These are phyloP conservation scores for Achatina immaculata DNA, from an alignment of 1,140 invertebrate species.

Conservation along the genomic window DNA sequence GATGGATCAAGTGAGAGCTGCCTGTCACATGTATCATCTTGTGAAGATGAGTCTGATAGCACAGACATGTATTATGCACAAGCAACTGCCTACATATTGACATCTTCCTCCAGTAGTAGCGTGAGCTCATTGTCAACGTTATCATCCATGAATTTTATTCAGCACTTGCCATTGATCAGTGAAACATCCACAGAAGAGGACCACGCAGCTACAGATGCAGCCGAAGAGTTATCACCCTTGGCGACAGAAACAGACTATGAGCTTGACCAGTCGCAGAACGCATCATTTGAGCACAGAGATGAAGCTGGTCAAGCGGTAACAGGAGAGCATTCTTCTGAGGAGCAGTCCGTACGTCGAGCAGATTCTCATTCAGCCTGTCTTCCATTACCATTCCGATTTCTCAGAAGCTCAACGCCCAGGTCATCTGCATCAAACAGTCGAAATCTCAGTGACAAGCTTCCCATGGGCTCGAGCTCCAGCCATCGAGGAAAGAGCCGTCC, in stretches of 20 bases:
- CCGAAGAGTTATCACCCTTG: neutral
- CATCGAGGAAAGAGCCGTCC: constrained; percentile 36
- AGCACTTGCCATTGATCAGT: constrained; percentile 1
- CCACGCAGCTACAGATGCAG: neutral
- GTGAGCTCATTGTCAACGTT: neutral
- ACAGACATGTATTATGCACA: too few species aligned
- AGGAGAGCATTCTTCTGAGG: neutral
- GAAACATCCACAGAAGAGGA: constrained; percentile 3
- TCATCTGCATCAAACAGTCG: constrained; percentile 13
- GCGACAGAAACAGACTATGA: neutral
- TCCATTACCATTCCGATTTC: constrained; percentile 27
- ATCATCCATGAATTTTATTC: neutral
- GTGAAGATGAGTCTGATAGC: too few species aligned
- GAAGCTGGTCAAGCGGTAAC: neutral
- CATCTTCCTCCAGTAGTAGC: too few species aligned
- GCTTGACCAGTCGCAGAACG: constrained; percentile 23
- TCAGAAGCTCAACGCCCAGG: neutral
- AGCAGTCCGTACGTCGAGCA: neutral
- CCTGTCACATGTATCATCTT: too few species aligned
- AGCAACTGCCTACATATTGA: too few species aligned
- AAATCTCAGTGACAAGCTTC: constrained; percentile 36
- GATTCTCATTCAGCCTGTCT: constrained; percentile 15
- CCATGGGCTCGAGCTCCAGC: neutral
- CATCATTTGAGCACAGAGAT: neutral
- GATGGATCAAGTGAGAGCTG: neutral